Base-by-base conservation (phyloP, 1,140 invertebrate species). In the Rhysida immarginata region DNA sequence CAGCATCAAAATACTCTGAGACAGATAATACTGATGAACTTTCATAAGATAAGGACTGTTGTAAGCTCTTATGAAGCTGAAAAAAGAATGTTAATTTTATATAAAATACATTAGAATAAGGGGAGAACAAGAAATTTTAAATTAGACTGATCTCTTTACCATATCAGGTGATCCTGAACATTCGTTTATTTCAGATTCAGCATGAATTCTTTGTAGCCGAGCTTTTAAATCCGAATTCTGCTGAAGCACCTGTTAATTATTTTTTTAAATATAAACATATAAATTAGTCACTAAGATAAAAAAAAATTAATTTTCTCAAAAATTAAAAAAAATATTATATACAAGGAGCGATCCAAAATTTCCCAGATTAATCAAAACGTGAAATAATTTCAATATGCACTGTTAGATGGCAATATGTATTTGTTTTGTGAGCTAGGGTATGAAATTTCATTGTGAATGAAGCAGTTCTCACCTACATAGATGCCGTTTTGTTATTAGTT, bases 1-100 rank as follows among this genome's bases (percentile, higher is more conserved):
- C 80, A n/a, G 85, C 85, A 71, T 87, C 85, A 68, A 83, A 87
- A 72, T 85, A 87, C 67, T 88, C 85, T 0, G 84, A 85, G n/a
- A 82, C 79, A 55, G 82, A 84, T n/a, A 84, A 75, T 59, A 81
- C 82, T 8, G 81, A 83, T 41, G 82, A 84, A 64, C 81, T 84
- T 53, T 72, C 72, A 68, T 82, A 81, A 61, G 82, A 84, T 46
- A 81, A 69, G 1, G 81, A 81, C 62, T 77, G 76, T 55, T 77
- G 77, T 59, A 79, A 75, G 20, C 71, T 72, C 24, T 52, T 14
- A 51, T 45, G 18, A 13, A 51, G 13, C 49, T 51, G 20, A 24
- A 51, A 35, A 16, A 16, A 35, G n/a, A n/a, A n/a, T n/a, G n/a
- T n/a, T n/a, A n/a, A n/a, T n/a, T n/a, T n/a, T n/a, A n/a, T n/a